These are phyloP conservation scores for Achroia grisella DNA, from an alignment of 1,140 invertebrate genomes.

Conservation along the genomic window DNA sequence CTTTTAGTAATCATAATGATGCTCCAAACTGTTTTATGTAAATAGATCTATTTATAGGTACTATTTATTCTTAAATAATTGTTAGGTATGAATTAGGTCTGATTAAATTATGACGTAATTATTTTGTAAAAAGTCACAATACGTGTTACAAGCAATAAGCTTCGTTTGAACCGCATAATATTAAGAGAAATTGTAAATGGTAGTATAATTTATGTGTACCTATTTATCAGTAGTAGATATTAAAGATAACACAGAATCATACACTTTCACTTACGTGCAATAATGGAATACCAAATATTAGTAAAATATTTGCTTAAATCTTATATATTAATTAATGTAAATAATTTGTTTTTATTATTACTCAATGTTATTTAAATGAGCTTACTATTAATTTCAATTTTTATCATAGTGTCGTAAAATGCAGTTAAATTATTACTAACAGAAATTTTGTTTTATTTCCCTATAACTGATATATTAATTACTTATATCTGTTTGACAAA, in stretches of 20 bases:
- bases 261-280: slow-evolving; percentile 19
- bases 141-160: slow-evolving; percentile 68
- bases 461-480: no score
- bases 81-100: no score
- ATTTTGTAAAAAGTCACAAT: slow-evolving; percentile 23
- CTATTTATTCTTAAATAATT: no score
- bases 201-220: slow-evolving; percentile 1
- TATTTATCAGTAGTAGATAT: not conserved
- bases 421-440: no score
- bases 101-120: not conserved
- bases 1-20: not conserved
- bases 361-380: no score
- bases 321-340: no score
- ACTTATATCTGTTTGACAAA: no score
- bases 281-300: slow-evolving; percentile 8
- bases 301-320: no score
- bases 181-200: not conserved
- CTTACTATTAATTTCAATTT: no score
- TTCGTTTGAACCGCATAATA: slow-evolving; percentile 11
- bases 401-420: no score
- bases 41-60: slow-evolving; percentile 1
- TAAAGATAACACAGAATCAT: slow-evolving; percentile 4
- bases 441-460: no score
- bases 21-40: not conserved
- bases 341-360: no score